These are phyloP conservation scores for Synergus umbraculus DNA, from an alignment of 2,888 invertebrate species.

Conservation along the genomic window DNA sequence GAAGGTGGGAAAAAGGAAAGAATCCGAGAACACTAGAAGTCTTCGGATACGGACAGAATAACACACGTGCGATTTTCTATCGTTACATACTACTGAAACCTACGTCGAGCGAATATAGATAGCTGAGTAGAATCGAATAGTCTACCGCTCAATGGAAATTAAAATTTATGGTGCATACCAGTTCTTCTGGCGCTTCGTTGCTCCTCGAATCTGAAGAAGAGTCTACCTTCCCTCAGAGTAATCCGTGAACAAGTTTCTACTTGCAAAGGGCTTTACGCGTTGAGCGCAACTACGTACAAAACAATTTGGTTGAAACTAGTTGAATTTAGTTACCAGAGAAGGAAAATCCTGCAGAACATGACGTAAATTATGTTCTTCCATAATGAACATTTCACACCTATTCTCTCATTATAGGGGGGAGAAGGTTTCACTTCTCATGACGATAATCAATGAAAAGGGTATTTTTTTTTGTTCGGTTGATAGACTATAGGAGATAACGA, in stretches of 20 bases:
- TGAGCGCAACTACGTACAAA: no score
- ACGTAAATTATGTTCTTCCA: no score
- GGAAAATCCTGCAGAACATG: no score
- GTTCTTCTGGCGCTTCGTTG: slow-evolving; percentile 42
- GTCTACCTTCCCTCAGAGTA: slow-evolving; percentile 47
- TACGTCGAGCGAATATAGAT: slow-evolving; percentile 50
- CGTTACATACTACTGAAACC: slow-evolving; percentile 49
- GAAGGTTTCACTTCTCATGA: no score
- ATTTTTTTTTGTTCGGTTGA: not conserved
- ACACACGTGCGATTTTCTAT: slow-evolving; percentile 54
- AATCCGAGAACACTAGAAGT: slow-evolving; percentile 5
- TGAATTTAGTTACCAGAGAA: no score
- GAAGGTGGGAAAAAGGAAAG: slow-evolving; percentile 1
- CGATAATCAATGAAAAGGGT: no score
- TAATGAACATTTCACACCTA: no score
- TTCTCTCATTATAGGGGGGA: no score
- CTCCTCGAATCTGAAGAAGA: slow-evolving; percentile 58
- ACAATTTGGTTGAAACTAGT: no score
- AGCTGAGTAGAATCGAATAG: slow-evolving; percentile 64
- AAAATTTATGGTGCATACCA: slow-evolving; percentile 60
- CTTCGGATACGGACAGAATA: not conserved
- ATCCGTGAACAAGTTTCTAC: no score
- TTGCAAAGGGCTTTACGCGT: no score
- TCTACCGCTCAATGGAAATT: slow-evolving; percentile 63
- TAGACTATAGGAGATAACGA: not conserved